phyloP scores from a whole-genome alignment of 2,888 invertebrate genomes.

The Eremobia ochroleuca region DNA sequence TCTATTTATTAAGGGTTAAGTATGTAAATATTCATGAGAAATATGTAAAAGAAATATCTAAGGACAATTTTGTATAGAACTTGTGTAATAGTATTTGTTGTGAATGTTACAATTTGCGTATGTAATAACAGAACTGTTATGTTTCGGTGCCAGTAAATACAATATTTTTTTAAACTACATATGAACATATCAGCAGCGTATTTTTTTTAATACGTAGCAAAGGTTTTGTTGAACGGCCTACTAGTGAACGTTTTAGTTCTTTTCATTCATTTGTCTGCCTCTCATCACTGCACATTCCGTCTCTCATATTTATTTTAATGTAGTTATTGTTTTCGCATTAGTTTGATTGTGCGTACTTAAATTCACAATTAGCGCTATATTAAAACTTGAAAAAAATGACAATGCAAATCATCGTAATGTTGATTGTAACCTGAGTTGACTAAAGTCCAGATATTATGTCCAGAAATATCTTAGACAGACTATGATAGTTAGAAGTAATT shows the following conservation, averaged over 20 bases:
- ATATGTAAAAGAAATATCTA: conserved; percentile 76
- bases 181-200: conserved; percentile 70
- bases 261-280: conserved; percentile 58
- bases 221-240: conserved; percentile 66
- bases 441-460: conserved; percentile 59
- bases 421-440: conserved; percentile 46
- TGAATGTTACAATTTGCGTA: conserved; percentile 75
- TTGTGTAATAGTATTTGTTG: conserved; percentile 80
- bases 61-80: conserved; percentile 86
- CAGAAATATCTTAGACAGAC: conserved; percentile 58
- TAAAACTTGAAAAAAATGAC: conserved; percentile 59
- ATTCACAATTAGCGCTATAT: conserved; percentile 55
- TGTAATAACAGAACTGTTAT: conserved; percentile 67
- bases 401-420: conserved; percentile 60
- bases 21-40: conserved; percentile 83
- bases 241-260: conserved; percentile 38
- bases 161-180: conserved; percentile 54
- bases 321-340: conserved; percentile 59
- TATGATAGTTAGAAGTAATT: conserved; percentile 60
- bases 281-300: conserved; percentile 70
- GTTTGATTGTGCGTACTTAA: conserved; percentile 69
- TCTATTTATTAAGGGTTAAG: conserved; percentile 80
- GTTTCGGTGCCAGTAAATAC: conserved; percentile 75
- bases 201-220: conserved; percentile 58
- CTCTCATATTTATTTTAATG: conserved; percentile 67